Evolutionary conservation across 1,140 invertebrate species (phyloP).

Genomic region (Harlomillsia oculata): DNA sequence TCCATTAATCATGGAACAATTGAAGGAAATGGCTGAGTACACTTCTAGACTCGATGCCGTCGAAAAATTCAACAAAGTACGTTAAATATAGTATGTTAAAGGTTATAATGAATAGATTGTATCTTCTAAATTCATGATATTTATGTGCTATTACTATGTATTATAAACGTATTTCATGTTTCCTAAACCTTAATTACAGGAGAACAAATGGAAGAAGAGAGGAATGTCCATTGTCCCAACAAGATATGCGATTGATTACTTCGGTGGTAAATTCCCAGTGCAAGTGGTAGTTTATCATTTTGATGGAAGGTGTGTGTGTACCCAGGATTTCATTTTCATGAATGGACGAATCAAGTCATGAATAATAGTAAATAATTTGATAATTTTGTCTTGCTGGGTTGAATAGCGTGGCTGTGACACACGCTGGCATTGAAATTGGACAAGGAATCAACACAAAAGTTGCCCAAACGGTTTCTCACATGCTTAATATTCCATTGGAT

Average conservation of each 20-base stretch:
- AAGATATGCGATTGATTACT: slow-evolving; percentile 52
- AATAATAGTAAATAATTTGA: no score
- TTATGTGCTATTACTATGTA: slow-evolving; percentile 42
- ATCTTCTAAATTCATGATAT: neutral
- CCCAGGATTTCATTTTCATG: no score
- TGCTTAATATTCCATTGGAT: slow-evolving; percentile 58
- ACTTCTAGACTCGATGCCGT: slow-evolving; percentile 50
- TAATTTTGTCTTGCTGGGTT: no score
- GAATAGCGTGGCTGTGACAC: slow-evolving; percentile 36
- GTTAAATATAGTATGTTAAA: neutral
- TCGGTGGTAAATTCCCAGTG: slow-evolving; percentile 37
- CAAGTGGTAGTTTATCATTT: slow-evolving; percentile 50
- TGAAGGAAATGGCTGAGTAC: slow-evolving; percentile 52
- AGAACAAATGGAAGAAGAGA: slow-evolving; percentile 68
- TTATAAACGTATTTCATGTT: slow-evolving; percentile 45
- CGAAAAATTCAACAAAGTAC: slow-evolving; percentile 41
- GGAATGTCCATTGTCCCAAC: slow-evolving; percentile 58
- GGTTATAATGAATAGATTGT: neutral
- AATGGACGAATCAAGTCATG: no score
- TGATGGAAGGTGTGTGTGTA: slow-evolving; percentile 58
- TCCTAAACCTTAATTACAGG: slow-evolving; percentile 31
- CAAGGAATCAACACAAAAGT: slow-evolving; percentile 70
- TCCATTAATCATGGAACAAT: slow-evolving; percentile 13
- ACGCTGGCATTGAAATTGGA: slow-evolving; percentile 63
- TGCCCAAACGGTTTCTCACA: slow-evolving; percentile 64